Percentiles rank a stretch among this genome's conserved stretches.
These are phyloP conservation scores for Entomobrya proxima DNA, from an alignment of 2,888 invertebrate genomes.

Conservation along the genomic window DNA sequence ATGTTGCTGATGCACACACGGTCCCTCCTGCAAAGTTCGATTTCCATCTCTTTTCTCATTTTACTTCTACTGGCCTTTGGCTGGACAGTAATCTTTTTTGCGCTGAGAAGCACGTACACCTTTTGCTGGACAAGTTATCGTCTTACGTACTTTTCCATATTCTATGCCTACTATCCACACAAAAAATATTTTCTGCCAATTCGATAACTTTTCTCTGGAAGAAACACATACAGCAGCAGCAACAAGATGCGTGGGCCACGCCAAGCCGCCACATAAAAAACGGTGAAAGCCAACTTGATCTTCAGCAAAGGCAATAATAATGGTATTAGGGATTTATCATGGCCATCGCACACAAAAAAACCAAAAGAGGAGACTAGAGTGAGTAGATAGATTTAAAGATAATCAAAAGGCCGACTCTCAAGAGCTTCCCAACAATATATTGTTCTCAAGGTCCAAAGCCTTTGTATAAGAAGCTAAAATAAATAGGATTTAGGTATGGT, in stretches of 20 bases:
- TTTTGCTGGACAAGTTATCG: not conserved
- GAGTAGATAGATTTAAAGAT: constrained; percentile 44
- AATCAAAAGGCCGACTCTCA: constrained; percentile 27
- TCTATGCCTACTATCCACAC: not conserved
- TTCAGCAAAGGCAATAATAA: constrained; percentile 43
- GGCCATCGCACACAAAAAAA: not conserved
- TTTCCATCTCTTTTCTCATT: not conserved
- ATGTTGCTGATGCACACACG: too few species aligned
- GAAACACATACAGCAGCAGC: not conserved
- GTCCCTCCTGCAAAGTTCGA: not conserved
- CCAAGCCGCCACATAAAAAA: not conserved
- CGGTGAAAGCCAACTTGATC: not conserved
- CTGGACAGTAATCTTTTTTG: constrained; percentile 4
- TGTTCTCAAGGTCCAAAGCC: constrained; percentile 1
- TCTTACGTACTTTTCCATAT: not conserved
- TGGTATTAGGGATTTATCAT: constrained; percentile 39
- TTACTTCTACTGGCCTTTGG: not conserved
- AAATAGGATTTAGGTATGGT: not conserved
- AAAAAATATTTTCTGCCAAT: too few species aligned
- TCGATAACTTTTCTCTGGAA: not conserved
- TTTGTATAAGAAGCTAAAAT: not conserved
- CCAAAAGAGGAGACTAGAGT: not conserved
- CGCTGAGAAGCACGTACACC: not conserved
- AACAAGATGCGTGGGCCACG: not conserved
- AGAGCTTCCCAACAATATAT: not conserved